Base-by-base conservation (phyloP, 1,140 invertebrate species). In the Triops longicaudatus region DNA sequence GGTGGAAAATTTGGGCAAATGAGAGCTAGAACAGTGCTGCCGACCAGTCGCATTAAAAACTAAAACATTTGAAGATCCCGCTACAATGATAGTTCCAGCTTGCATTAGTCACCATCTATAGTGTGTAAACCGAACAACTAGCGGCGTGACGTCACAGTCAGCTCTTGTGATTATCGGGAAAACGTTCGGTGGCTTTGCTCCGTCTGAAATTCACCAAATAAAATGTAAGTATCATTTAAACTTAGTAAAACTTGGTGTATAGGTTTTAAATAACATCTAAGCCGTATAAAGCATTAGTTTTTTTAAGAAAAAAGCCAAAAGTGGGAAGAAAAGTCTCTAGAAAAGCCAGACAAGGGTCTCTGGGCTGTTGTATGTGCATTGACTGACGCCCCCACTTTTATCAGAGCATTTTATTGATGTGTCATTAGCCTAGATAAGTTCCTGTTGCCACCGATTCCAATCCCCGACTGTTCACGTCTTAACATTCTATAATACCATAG, bases 131-230 rank as follows among this genome's bases (percentile, higher is more conserved):
- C 10, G 3, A n/a, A 63, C 50, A n/a, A 5, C n/a, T 37, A 37
- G 17, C 2, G 22, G 10, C 9, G 50, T 63, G 50, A 63, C 50
- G 50, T 63, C 50, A 63, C 17, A 63, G 50, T 63, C 50, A 63
- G 50, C 50, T 63, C 50, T 63, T 63, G 50, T 63, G 50, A 63
- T 63, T 63, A 63, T 63, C 50, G 50, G 50, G 50, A 63, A 63
- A 63, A 63, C 50, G 50, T 63, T 63, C 50, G 50, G 50, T 63
- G 50, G 50, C 50, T 22, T 63, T 63, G 50, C 50, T 63, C 50
- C 50, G 50, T 63, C 14, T n/a, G 14, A 63, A 22, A 63, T 14
- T 63, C 50, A 6, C 50, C 50, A n/a, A 63, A 17, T 14, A 63
- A 22, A 9, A 63, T 63, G 50, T 63, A 63, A 63, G 50, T 63